Evolutionary conservation across 2,113 vertebrate genomes (phyloP).

Genomic region (Apodemus speciosus): DNA sequence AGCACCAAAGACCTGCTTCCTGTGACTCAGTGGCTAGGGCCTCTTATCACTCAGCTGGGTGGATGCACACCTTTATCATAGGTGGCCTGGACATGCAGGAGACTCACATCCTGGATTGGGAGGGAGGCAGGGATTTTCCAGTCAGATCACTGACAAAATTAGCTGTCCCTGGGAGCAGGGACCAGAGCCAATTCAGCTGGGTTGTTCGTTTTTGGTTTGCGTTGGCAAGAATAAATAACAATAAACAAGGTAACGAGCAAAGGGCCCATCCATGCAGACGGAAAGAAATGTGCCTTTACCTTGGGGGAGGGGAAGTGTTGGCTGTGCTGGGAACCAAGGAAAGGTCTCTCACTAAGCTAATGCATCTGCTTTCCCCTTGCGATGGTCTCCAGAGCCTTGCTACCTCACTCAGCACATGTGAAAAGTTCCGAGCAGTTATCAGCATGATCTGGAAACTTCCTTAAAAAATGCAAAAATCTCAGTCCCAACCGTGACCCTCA

Average conservation of each 20-base stretch:
- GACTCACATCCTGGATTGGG: not conserved
- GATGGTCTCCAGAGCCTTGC: not conserved
- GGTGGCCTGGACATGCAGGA: not conserved
- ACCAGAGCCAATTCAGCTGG: not conserved
- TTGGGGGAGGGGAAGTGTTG: too few species aligned
- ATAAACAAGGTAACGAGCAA: not conserved
- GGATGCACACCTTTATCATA: slow-evolving; percentile 34
- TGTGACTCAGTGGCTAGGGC: slow-evolving; percentile 45
- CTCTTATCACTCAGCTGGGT: not conserved
- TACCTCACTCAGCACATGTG: not conserved
- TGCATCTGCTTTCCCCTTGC: not conserved
- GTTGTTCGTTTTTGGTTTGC: not conserved
- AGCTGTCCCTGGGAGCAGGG: not conserved
- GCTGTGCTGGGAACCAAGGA: not conserved
- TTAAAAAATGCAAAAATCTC: not conserved
- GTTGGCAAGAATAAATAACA: not conserved
- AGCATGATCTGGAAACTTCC: not conserved
- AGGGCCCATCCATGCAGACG: not conserved
- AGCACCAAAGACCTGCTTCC: not conserved
- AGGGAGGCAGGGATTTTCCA: not conserved
- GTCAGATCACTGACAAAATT: slow-evolving; percentile 53
- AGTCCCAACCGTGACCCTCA: not conserved
- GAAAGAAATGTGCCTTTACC: not conserved
- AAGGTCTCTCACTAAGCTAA: not conserved
- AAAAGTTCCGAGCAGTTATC: not conserved